phyloP scores from a whole-genome alignment of 2,888 invertebrate species.

The Cremastobaeus sp. region DNA sequence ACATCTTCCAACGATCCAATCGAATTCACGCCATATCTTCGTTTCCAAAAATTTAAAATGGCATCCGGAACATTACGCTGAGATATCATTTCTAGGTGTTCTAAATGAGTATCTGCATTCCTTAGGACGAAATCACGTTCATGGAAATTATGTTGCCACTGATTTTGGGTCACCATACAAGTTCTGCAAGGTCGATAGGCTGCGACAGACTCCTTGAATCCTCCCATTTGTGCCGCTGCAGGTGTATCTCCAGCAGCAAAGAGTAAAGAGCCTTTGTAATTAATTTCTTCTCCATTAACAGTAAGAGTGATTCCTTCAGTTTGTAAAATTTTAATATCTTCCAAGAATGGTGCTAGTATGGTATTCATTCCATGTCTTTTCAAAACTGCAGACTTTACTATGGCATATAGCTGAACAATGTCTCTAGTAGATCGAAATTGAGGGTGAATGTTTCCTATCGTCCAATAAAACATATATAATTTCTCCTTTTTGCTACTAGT shows the following conservation, averaged over 20 bases:
- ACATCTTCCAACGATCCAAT: background rate
- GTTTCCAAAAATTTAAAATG: constrained; percentile 6
- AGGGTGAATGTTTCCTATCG: background rate
- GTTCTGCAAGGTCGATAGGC: background rate
- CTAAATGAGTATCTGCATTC: background rate
- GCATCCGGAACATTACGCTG: background rate
- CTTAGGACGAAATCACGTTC: background rate
- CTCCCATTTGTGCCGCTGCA: background rate
- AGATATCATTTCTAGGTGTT: background rate
- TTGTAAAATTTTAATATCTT: background rate
- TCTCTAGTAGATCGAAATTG: background rate
- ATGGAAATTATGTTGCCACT: background rate
- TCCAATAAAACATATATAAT: constrained; percentile 30
- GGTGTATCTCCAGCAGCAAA: background rate
- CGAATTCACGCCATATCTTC: constrained; percentile 24
- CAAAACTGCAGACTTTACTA: background rate
- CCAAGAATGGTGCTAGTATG: background rate
- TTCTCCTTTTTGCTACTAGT: constrained; percentile 22
- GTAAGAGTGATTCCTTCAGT: background rate
- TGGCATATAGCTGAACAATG: background rate
- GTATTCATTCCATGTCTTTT: background rate
- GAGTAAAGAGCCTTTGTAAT: background rate
- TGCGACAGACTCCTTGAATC: background rate
- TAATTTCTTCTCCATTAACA: background rate
- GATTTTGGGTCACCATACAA: background rate